Evolutionary conservation across 1,140 invertebrate species (phyloP).

Genomic region (Megalopta genalis): DNA sequence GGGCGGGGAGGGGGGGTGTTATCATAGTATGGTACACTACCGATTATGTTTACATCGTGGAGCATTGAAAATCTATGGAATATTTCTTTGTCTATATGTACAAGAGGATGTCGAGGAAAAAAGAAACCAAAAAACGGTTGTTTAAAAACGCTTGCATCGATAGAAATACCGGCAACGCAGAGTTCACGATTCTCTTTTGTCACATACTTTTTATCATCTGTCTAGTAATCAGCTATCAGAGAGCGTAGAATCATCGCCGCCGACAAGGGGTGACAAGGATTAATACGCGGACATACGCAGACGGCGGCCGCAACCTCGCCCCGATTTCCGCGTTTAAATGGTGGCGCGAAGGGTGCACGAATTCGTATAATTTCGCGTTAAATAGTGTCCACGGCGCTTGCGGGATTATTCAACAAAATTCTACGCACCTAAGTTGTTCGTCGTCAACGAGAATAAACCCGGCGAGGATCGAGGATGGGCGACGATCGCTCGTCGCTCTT

Average conservation of each 20-base stretch:
- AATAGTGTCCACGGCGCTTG: too few species aligned
- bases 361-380: too few species aligned
- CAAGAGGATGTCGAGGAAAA: slow-evolving; percentile 50
- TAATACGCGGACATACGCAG: neutral
- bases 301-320: neutral
- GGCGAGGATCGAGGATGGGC: too few species aligned
- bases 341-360: too few species aligned
- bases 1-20: slow-evolving; percentile 63
- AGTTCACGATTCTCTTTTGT: neutral
- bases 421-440: too few species aligned
- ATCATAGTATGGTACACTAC: slow-evolving; percentile 77
- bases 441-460: too few species aligned
- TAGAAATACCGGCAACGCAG: neutral
- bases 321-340: too few species aligned
- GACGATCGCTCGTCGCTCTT: too few species aligned
- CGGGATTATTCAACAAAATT: too few species aligned
- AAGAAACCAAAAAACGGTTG: slow-evolving; percentile 28
- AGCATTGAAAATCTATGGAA: slow-evolving; percentile 73
- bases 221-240: neutral
- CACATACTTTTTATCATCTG: neutral
- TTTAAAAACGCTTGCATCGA: slow-evolving; percentile 21
- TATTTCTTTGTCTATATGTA: slow-evolving; percentile 76
- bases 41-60: slow-evolving; percentile 76
- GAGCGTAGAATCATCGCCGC: slow-evolving; percentile 9
- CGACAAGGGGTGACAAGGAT: neutral